Conservation (phyloP, 2,797 vertebrate genomes). For the Hyperoplus immaculatus region DNA sequence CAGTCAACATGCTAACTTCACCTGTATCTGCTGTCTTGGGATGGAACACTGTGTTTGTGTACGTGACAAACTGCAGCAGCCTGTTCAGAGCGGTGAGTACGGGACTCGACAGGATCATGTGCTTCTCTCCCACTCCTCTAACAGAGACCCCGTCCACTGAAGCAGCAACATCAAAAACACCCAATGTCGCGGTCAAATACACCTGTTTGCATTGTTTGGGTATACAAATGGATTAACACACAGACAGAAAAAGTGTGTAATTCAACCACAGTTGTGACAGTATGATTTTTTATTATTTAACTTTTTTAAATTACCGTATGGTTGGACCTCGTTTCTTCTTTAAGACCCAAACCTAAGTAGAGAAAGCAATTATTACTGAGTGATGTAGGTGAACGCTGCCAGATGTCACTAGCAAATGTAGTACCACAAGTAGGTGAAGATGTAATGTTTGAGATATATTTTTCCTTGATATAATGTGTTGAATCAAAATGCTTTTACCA, state of each 20-base stretch:
- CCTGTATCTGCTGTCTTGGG: constrained; percentile 91
- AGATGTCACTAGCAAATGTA: background rate
- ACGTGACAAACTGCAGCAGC: constrained; percentile 92
- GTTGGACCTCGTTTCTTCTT: constrained; percentile 56
- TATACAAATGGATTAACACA: background rate
- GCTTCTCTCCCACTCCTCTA: constrained; percentile 82
- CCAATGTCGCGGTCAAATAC: constrained; percentile 86
- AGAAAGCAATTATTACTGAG: background rate
- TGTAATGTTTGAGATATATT: accelerated
- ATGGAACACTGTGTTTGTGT: constrained; percentile 91
- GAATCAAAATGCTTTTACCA: constrained; percentile 75
- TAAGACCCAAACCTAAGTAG: constrained; percentile 81
- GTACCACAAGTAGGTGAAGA: background rate
- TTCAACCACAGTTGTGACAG: background rate
- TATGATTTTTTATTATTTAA: too few species aligned
- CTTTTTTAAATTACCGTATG: constrained; percentile 71
- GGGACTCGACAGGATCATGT: constrained; percentile 82
- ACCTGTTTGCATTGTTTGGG: constrained; percentile 79
- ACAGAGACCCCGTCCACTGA: constrained; percentile 85
- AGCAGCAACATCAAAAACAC: constrained; percentile 89
- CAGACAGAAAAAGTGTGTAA: background rate
- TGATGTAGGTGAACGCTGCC: too few species aligned
- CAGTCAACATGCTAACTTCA: constrained; percentile 58
- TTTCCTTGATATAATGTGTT: background rate
- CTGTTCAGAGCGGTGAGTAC: constrained; percentile 87